A percentile compares a stretch with the other conserved stretches of the same genome.
Conservation (phyloP, 2,113 vertebrate genomes). For the Carettochelys insculpta region DNA sequence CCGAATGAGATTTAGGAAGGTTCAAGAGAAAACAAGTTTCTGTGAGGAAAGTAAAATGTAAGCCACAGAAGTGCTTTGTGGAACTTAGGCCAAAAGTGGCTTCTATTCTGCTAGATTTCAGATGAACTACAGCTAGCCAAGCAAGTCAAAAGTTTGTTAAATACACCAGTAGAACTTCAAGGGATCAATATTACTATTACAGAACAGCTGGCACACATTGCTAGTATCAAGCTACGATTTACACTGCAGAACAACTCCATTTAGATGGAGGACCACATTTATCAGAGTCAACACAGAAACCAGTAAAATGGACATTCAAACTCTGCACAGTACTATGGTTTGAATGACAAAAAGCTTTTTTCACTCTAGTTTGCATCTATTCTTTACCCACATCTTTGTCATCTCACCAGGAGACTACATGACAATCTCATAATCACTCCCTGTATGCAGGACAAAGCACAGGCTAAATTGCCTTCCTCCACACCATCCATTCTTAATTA, state of each 20-base stretch:
- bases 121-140: conserved; percentile 20
- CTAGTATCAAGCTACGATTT: neutral
- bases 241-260: neutral
- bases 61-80: neutral
- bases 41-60: neutral
- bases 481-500: neutral
- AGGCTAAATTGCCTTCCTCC: neutral
- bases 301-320: conserved; percentile 7
- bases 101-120: neutral
- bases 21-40: neutral
- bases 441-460: neutral
- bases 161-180: neutral
- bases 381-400: neutral
- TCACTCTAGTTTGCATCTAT: neutral
- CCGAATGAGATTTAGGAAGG: neutral
- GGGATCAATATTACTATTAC: neutral
- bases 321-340: neutral
- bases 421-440: neutral
- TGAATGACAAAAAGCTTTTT: neutral
- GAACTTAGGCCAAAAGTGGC: conserved; percentile 17
- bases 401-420: neutral
- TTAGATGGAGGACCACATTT: neutral
- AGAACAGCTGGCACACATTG: neutral
- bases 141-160: conserved; percentile 46
- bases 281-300: too few species aligned